Conservation (phyloP, 1,140 invertebrate species). For the Drosophila leontia region DNA sequence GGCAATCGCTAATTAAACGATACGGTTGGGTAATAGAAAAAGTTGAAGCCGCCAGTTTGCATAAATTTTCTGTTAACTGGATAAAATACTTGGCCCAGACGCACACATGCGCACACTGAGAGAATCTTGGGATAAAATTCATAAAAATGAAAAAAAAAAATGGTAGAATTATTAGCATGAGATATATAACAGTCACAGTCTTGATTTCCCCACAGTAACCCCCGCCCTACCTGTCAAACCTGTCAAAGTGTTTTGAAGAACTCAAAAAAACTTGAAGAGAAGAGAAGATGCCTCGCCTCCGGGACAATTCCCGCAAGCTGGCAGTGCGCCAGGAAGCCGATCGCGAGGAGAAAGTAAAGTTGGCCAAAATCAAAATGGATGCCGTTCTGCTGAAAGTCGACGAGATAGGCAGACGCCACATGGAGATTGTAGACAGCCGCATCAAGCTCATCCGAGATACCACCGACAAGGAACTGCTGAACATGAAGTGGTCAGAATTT, state of each 20-base stretch:
- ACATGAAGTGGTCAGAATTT: slow-evolving; percentile 55
- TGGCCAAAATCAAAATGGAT: slow-evolving; percentile 55
- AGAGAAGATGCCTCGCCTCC: slow-evolving; percentile 62
- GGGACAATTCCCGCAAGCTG: slow-evolving; percentile 31
- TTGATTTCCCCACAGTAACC: too few relatives aligned
- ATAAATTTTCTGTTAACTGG: slow-evolving; percentile 69
- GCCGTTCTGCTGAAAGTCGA: slow-evolving; percentile 46
- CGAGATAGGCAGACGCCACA: slow-evolving; percentile 19
- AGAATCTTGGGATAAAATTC: slow-evolving; percentile 1
- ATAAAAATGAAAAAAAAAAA: background rate
- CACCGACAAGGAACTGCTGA: slow-evolving; percentile 41
- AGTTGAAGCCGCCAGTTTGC: slow-evolving; percentile 57
- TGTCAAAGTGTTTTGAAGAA: background rate
- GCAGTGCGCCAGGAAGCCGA: slow-evolving; percentile 43
- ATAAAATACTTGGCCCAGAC: slow-evolving; percentile 30
- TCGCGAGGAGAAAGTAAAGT: slow-evolving; percentile 49
- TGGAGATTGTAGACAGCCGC: slow-evolving; percentile 37
- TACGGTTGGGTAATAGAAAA: slow-evolving; percentile 70
- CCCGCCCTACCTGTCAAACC: too few relatives aligned
- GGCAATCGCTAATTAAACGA: slow-evolving; percentile 74
- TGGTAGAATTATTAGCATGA: background rate
- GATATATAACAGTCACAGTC: background rate
- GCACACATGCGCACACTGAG: slow-evolving; percentile 21
- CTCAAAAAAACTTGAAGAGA: background rate
- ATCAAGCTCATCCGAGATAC: slow-evolving; percentile 32